Conservation (phyloP, 2,113 vertebrate genomes). For the Fulmarus glacialis region DNA sequence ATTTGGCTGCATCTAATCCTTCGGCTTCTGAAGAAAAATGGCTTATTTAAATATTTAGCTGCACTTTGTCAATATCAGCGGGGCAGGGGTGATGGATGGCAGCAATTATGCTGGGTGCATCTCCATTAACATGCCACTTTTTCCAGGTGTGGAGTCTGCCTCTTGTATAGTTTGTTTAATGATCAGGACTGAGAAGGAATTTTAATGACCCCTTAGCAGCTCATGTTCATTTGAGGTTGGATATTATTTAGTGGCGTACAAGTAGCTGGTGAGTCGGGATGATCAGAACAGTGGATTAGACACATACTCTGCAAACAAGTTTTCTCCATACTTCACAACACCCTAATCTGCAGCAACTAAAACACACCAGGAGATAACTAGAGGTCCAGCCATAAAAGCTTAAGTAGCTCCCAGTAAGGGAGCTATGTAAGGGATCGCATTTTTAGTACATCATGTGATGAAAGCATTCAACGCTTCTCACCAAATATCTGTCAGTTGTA, state of each 20-base stretch:
- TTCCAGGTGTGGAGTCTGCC: conserved; percentile 56
- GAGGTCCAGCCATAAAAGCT: not conserved
- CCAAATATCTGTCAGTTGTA: fast-evolving
- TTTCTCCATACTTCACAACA: not conserved
- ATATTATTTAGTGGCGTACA: not conserved
- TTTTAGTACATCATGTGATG: not conserved
- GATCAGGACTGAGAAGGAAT: conserved; percentile 31
- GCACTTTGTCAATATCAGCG: conserved; percentile 62
- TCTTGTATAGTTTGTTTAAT: conserved; percentile 63
- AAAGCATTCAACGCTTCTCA: not conserved
- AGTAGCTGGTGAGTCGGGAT: not conserved
- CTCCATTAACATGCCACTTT: conserved; percentile 67
- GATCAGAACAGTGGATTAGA: not conserved
- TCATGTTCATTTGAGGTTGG: not conserved
- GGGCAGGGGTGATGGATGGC: conserved; percentile 68
- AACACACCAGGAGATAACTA: not conserved
- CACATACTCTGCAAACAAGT: not conserved
- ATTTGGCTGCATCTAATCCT: conserved; percentile 44
- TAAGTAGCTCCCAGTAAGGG: not conserved
- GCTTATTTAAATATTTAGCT: conserved; percentile 76
- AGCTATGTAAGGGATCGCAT: not conserved
- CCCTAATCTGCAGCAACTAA: not conserved
- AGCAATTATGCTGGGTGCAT: conserved; percentile 68
- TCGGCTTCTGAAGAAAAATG: conserved; percentile 68
- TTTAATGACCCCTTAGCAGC: conserved; percentile 32